These are phyloP conservation scores for Pantherophis guttatus DNA, from an alignment of 2,113 vertebrate species.

Conservation along the genomic window DNA sequence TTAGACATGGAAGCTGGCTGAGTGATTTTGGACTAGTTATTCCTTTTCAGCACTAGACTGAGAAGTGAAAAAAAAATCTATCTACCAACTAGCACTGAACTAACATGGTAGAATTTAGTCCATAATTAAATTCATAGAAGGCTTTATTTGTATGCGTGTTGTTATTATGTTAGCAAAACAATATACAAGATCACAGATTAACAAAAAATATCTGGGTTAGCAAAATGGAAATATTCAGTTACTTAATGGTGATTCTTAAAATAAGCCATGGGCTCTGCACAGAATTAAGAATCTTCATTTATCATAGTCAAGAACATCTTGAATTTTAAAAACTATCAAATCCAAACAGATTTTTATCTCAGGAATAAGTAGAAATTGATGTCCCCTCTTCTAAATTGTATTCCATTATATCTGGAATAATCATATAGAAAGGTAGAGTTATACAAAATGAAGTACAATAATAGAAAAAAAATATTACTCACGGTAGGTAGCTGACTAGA, in stretches of 20 bases:
- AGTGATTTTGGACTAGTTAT: background rate
- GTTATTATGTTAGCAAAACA: background rate
- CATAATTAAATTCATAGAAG: background rate
- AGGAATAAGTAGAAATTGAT: background rate
- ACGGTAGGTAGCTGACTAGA: slow-evolving; percentile 95
- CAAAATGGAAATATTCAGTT: background rate
- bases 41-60: background rate
- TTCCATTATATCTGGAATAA: background rate
- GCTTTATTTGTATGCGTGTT: background rate
- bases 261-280: background rate
- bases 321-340: background rate
- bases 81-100: background rate
- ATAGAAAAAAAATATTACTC: slow-evolving; percentile 66
- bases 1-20: background rate
- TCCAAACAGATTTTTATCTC: background rate
- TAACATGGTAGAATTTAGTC: background rate
- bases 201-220: background rate
- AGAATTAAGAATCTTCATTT: background rate
- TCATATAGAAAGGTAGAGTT: background rate
- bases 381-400: background rate
- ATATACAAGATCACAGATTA: background rate
- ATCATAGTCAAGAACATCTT: background rate
- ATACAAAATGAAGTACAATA: fast-evolving
- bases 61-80: background rate
- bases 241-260: background rate